These are phyloP conservation scores for Danio jaintianensis DNA, from an alignment of 2,797 vertebrate genomes.

Conservation along the genomic window DNA sequence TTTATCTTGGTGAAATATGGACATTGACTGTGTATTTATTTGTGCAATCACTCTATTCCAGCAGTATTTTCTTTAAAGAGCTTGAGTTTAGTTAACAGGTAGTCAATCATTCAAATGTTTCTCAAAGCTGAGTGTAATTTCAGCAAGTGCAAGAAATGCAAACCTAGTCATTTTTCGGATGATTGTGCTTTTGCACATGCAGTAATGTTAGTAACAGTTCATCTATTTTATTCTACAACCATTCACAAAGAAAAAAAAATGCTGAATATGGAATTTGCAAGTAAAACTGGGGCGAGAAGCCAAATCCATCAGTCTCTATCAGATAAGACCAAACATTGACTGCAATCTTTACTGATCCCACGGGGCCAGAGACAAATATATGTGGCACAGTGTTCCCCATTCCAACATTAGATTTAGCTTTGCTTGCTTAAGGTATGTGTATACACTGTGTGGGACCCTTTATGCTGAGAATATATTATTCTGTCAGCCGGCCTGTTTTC, in stretches of 20 bases:
- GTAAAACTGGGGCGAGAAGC: slow-evolving; percentile 15
- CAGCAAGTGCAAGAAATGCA: slow-evolving; percentile 10
- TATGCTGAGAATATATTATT: slow-evolving; percentile 41
- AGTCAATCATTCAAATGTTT: not conserved
- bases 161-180: slow-evolving; percentile 15
- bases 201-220: slow-evolving; percentile 14
- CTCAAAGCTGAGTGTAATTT: not conserved
- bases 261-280: slow-evolving; percentile 28
- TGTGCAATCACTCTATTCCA: slow-evolving; percentile 15
- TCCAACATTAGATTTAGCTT: slow-evolving; percentile 46
- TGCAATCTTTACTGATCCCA: slow-evolving; percentile 38
- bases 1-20: slow-evolving; percentile 47
- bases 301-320: slow-evolving; percentile 52
- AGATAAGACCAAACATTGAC: slow-evolving; percentile 36
- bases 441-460: slow-evolving; percentile 38
- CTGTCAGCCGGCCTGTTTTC: slow-evolving; percentile 20
- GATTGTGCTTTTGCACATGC: not conserved
- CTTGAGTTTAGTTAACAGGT: slow-evolving; percentile 1
- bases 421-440: slow-evolving; percentile 37
- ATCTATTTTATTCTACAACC: slow-evolving; percentile 3
- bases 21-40: slow-evolving; percentile 38
- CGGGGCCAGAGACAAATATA: slow-evolving; percentile 48
- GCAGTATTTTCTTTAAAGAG: slow-evolving; percentile 23
- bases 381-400: slow-evolving; percentile 18
- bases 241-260: slow-evolving; percentile 28